Percentiles rank a stretch among this genome's conserved stretches.
Conservation (phyloP, 2,797 vertebrate genomes). For the Kryptopterus vitreolus region DNA sequence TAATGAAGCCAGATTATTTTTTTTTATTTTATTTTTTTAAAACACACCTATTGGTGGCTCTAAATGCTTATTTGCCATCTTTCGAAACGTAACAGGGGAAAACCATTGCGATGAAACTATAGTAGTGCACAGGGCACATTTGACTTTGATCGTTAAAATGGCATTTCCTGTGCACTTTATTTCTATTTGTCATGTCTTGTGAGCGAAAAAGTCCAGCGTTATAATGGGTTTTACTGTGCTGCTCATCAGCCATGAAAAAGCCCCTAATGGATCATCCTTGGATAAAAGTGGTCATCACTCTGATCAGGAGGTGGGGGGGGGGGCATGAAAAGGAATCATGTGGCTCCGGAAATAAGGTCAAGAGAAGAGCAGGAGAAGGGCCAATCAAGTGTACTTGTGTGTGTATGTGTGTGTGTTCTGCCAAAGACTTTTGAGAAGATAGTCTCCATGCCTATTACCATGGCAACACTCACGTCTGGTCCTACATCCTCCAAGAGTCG, state of each 20-base stretch:
- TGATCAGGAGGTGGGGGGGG: too few species aligned
- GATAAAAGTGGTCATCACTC: not conserved
- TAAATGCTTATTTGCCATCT: too few species aligned
- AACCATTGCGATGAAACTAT: too few species aligned
- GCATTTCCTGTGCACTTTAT: not conserved
- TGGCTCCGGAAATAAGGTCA: slow-evolving; percentile 4
- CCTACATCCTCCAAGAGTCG: slow-evolving; percentile 38
- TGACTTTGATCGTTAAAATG: not conserved
- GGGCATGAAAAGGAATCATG: not conserved
- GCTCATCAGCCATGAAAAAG: not conserved
- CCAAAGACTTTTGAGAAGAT: slow-evolving; percentile 37
- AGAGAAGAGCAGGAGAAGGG: slow-evolving; percentile 6
- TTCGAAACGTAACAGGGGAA: too few species aligned
- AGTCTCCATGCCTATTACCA: slow-evolving; percentile 57
- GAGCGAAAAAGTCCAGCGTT: not conserved
- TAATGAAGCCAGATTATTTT: too few species aligned
- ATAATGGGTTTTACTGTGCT: not conserved
- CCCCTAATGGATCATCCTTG: not conserved
- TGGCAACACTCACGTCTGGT: slow-evolving; percentile 61
- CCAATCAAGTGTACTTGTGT: slow-evolving; percentile 4
- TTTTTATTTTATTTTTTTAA: too few species aligned
- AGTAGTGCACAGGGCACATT: too few species aligned
- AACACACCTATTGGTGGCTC: too few species aligned
- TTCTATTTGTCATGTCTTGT: not conserved
- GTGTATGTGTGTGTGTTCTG: not conserved